Base-by-base conservation (phyloP, 1,140 invertebrate genomes). In the Drosophila bocki region DNA sequence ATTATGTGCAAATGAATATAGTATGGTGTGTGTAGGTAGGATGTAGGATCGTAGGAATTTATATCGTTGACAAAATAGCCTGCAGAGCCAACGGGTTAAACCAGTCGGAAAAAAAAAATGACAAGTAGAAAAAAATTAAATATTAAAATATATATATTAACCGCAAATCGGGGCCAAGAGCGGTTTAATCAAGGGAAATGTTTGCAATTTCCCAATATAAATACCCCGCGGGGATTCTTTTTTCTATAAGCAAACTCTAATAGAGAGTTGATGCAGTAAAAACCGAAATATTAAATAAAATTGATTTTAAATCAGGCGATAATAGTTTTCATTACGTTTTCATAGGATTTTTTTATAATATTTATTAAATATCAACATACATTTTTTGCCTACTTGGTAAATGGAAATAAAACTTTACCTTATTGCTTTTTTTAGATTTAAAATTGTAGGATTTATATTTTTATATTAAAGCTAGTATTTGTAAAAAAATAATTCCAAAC, bases 61-160 rank as follows among this genome's bases (percentile, higher is more conserved):
- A 22, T 50, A 29, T 63, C 22, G 17, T 37, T 56, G 50, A 33
- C 53, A 69, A 75, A 47, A 68, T 0, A 44, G 32, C 42, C 58
- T 33, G 41, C 32, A 15, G 69, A 37, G 32, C n/a, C 22, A 58
- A 77, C 75, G 26, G 41, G 75, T 77, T 69, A 53, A 69, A 51
- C 62, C 80, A 65, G 60, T 64, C 44, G 54, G 44, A 51, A 51
- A 60, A 75, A 58, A 60, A 1, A 60, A 19, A 48, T 32, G 26
- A 35, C 41, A 54, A 54, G 12, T 22, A 41, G 47, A 26, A 42
- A 41, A 67, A 50, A 56, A 77, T 67, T 65, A 37, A 57, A 42
- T 45, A 50, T 45, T 61, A 7, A 58, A 61, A 69, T 59, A 33
- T 50, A 50, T 32, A 50, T 13, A 68, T 69, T 45, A 72, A 57